Base-by-base conservation (phyloP, 2,113 vertebrate species). In the Oenanthe oenanthe region DNA sequence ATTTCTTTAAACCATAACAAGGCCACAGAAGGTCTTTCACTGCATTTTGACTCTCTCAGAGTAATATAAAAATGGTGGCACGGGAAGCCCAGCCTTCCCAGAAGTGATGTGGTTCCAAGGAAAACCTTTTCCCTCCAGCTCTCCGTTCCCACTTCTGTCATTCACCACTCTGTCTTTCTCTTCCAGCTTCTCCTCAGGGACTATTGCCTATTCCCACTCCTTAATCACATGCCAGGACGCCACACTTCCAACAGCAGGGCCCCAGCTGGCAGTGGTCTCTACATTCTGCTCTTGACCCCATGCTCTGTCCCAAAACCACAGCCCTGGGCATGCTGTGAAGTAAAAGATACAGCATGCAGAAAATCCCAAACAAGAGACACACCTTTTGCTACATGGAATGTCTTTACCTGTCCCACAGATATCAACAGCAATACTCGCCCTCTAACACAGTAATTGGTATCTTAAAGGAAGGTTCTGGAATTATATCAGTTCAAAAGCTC, bases 271-370 rank as follows among this genome's bases (percentile, higher is more conserved):
- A 84, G 29, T 50, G 51, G 12, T 8, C 0, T 22, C 63, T 3
- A 17, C 8, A 16, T 74, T 19, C 43, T 67, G 50, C 34, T 42
- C 67, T 25, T 7, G 1, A 18, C 19, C n/a, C 31, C 38, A 42
- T 0, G 3, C 24, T 45, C 45, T 47, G n/a, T 28, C 38, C 16
- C 48, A 73, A 80, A 73, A 51, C 22, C 68, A 61, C 43, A 72
- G 43, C 29, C 43, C 50, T 0, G 0, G n/a, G 16, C 12, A 32
- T 1, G 4, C 15, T 17, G 15, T 36, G 42, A 81, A 38, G 32
- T 12, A 43, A 58, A 68, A 82, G 58, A 12, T 3, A 43, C 9
- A 34, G 20, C 8, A n/a, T 2, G 9, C 32, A 51, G 43, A 10
- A 73, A 78, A 66, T 77, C 50, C 51, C 3, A 2, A 61, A 54